Percentiles rank a stretch among this genome's conserved stretches.
phyloP scores from a whole-genome alignment of 2,797 vertebrate species.

The Takifugu rubripes region DNA sequence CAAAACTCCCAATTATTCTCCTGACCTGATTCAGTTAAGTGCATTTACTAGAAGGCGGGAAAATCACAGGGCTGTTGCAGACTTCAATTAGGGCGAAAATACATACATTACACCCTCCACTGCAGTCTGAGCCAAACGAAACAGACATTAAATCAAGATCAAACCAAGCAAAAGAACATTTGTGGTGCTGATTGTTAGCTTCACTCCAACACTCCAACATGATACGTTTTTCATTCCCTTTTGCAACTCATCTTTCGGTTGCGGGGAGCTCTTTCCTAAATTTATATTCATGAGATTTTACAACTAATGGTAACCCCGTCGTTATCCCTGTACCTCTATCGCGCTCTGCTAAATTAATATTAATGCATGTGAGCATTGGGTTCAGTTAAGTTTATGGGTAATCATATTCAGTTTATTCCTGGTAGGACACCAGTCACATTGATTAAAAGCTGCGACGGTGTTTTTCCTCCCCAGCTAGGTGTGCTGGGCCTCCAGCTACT shows the following conservation, averaged over 20 bases:
- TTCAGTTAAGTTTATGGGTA: conserved; percentile 83
- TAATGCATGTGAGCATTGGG: conserved; percentile 76
- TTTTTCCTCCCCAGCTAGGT: conserved; percentile 66
- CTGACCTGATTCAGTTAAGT: background rate
- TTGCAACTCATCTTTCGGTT: conserved; percentile 53
- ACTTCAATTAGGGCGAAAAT: conserved; percentile 8
- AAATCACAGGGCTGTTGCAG: conserved; percentile 4
- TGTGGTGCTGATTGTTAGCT: conserved; percentile 27
- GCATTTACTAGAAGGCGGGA: conserved; percentile 8
- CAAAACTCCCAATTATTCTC: background rate
- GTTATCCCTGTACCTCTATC: conserved; percentile 69
- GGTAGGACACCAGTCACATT: conserved; percentile 77
- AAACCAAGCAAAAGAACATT: conserved; percentile 34
- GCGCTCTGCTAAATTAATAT: conserved; percentile 80
- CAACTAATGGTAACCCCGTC: conserved; percentile 74
- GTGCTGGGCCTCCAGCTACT: conserved; percentile 64
- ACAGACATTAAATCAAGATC: conserved; percentile 42
- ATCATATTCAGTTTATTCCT: conserved; percentile 84
- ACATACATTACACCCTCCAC: conserved; percentile 8
- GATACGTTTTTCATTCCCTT: conserved; percentile 64
- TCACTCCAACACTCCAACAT: conserved; percentile 45
- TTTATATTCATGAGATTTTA: conserved; percentile 77
- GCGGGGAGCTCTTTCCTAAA: conserved; percentile 58
- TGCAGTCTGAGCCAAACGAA: conserved; percentile 15
- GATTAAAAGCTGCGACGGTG: conserved; percentile 75